Conservation (phyloP, 2,888 invertebrate species). For the Trichopria drosophilae region DNA sequence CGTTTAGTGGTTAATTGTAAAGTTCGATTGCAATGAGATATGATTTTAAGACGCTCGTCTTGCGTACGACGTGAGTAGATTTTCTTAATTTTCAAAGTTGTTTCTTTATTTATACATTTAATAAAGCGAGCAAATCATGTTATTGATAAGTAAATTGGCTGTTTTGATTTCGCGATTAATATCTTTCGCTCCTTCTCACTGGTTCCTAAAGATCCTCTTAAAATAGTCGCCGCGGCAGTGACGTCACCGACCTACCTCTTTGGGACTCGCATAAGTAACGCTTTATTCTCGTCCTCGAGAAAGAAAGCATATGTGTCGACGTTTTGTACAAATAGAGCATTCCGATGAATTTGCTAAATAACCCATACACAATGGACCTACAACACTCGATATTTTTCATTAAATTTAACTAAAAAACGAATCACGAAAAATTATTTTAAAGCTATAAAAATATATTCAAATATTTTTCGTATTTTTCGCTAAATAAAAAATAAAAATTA, state of each 20-base stretch:
- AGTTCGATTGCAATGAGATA: too few relatives aligned
- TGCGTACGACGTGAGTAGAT: too few relatives aligned
- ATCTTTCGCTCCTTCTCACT: conserved; percentile 14
- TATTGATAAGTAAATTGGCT: conserved; percentile 21
- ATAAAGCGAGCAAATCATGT: conserved; percentile 34
- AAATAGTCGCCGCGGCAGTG: conserved; percentile 53
- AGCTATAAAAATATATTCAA: not conserved
- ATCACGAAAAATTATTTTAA: not conserved
- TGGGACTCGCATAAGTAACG: conserved; percentile 27
- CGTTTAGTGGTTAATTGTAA: too few relatives aligned
- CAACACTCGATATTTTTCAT: conserved; percentile 2
- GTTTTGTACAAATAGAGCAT: too few relatives aligned
- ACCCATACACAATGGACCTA: too few relatives aligned
- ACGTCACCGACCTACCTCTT: conserved; percentile 51
- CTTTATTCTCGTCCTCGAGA: too few relatives aligned
- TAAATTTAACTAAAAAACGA: not conserved
- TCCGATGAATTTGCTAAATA: too few relatives aligned
- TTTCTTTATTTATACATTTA: conserved; percentile 30
- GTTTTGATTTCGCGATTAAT: conserved; percentile 28
- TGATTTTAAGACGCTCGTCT: too few relatives aligned
- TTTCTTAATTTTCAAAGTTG: conserved; percentile 11
- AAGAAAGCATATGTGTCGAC: not conserved
- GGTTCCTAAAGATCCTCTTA: conserved; percentile 49
- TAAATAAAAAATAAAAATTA: too few relatives aligned
- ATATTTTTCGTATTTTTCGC: conserved; percentile 22